Evolutionary conservation across 2,888 invertebrate genomes (phyloP), one percentile per base, ranked within the genome.

Genomic region (Lamproptera curius): DNA sequence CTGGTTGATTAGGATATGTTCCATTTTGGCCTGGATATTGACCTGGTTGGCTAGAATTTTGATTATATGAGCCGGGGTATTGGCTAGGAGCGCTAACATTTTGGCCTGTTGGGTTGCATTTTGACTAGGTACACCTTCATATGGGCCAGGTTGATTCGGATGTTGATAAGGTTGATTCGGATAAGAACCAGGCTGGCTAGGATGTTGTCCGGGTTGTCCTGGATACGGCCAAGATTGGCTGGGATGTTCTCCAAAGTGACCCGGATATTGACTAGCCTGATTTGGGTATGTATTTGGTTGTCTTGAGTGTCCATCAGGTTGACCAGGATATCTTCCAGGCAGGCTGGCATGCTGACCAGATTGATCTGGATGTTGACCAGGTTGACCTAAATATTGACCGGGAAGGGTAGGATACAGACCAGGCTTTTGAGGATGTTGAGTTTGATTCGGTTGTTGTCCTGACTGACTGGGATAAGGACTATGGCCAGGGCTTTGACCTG

Each of bases 81-180:
- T 4, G 10, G 11, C 36, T 42, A 13, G 49, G 40, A n/a, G 42
- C 16, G 13, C 42, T 46, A 2, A 50, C 46, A 28, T 48, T 28
- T 6, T 43, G 36, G 15, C 36, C 6, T 35, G 26, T 36, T 36
- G 43, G 13, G 26, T 36, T 36, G 16, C 14, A 16, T 44, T 13
- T 37, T 44, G 41, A 17, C 16, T 31, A 11, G 40, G 15, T 31
- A 50, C 53, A 26, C 56, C 55, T 20, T 58, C 49, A 8, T 62
- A 52, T 10, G 52, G 53, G 13, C 35, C 52, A 6, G 44, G 49
- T 33, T 55, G 53, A 11, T 36, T 38, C 3, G 46, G 35, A 40
- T 42, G 42, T 14, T 55, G 46, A n/a, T 50, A 48, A 17, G 49
- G 42, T n/a, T 50, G 40, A 14, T 37, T 31, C 20, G 47, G 48